Evolutionary conservation across 2,113 vertebrate genomes (phyloP), one percentile per base, ranked within the genome.

Genomic region (Microcebus ravelobensis): DNA sequence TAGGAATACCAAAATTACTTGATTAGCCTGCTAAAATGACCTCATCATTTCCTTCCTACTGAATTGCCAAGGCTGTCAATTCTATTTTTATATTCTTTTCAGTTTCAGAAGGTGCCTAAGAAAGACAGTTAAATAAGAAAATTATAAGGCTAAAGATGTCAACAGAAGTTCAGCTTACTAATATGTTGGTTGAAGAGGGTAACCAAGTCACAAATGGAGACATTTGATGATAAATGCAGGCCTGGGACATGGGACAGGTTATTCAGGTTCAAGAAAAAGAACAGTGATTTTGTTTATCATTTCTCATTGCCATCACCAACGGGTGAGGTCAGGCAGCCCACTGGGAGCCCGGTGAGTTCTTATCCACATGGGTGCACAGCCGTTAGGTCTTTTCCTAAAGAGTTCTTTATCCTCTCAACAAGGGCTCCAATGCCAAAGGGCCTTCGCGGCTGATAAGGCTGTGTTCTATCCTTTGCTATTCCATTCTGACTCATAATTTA

Each of bases 61-160:
- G 42, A 94, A 86, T 95, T 93, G 29, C 63, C 84, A 93, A 70
- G 5, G n/a, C 59, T 91, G 23, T 59, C 86, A 15, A 65, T 88
- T 88, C 91, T 89, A 89, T 70, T 94, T 92, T 95, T 87, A 76
- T 12, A 17, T 36, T 71, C 11, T 21, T 82, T 77, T 55, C 95
- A 87, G 61, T 94, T 92, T 85, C 67, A 65, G 59, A 84, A 8
- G 15, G 42, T 39, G 50, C 36, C 67, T 70, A 67, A 80, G 80
- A 94, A 84, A 95, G 23, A 73, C 10, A 79, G 29, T 39, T 90
- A 77, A 82, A 59, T 82, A n/a, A 57, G 34, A 7, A 65, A 36
- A 82, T n/a, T 31, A 76, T 5, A 70, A 91, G 27, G 52, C 34
- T 42, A 83, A 70, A 31, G 12, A 1, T 85, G 29, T 92, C 67